Base-by-base conservation (phyloP, 2,113 vertebrate species). In the Oryzias curvinotus region DNA sequence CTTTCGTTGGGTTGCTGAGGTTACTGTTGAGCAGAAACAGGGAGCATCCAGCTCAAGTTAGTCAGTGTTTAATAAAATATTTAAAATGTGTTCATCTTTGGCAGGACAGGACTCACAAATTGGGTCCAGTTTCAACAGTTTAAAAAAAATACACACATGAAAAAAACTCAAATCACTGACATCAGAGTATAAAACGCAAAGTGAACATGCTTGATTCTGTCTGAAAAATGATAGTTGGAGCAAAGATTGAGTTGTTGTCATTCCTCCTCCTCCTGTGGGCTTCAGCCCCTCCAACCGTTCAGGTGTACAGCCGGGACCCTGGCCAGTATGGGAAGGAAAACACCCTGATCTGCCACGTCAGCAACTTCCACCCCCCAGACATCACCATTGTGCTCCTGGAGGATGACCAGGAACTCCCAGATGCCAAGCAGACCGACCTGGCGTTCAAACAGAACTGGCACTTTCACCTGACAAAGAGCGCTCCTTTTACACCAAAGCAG, bases 401-500 rank as follows among this genome's bases (percentile, higher is more conserved):
- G 63, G 21, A 93, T 0, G 89, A 36, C 0, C 0, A 0, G 0
- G 75, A 70, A 1, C 73, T 98, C 0, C 0, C 3, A 0, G 0
- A 0, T 0, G 15, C 84, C 1, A 0, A 53, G 0, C 87, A 79
- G 44, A 72, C 91, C 0, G 95, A 98, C 78, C 84, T 96, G 84
- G 85, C 94, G 64, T 98, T 97, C 81, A 83, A 85, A 0, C 54
- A 87, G 0, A 69, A 91, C 55, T 96, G 96, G 95, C 60, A 81
- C 14, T 98, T 96, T 80, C 81, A 95, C 25, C 91, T 92, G 47
- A 93, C 94, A 68, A 89, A 60, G 15, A 53, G 65, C 0, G 79
- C 1, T 0, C 0, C 3, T 0, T 93, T 96, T 66, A 71, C 0
- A 0, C 93, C 94, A 0, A 0, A 0, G 0, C 6, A 8, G 0